phyloP scores from a whole-genome alignment of 1,140 invertebrate species.

The Drosophila orosa region DNA sequence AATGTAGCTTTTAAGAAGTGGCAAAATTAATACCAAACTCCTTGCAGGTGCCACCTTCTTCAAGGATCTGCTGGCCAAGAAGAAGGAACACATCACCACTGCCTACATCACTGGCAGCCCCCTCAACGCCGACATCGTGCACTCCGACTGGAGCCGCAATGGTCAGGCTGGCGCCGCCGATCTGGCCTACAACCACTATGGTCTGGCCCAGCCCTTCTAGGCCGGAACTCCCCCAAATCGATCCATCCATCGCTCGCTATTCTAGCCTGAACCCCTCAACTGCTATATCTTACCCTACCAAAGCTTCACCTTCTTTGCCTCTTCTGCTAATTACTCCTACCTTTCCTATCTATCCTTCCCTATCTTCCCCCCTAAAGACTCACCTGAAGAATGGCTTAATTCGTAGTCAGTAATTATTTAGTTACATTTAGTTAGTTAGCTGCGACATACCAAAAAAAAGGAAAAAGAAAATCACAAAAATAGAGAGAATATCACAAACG shows the following conservation, averaged over 20 bases:
- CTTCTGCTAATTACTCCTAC: constrained; percentile 2
- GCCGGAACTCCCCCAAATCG: constrained; percentile 10
- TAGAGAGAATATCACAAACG: constrained; percentile 33
- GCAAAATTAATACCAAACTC: constrained; percentile 19
- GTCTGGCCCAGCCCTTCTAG: constrained; percentile 82
- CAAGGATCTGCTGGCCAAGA: constrained; percentile 83
- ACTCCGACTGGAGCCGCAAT: constrained; percentile 84
- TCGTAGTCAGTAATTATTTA: constrained; percentile 82
- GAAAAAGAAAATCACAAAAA: constrained; percentile 41
- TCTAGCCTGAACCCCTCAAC: constrained; percentile 25
- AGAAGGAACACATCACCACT: constrained; percentile 84
- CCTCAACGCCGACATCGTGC: constrained; percentile 83
- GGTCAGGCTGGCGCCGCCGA: constrained; percentile 79
- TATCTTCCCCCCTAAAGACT: constrained; percentile 45
- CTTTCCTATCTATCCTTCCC: background rate
- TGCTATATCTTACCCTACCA: constrained; percentile 38
- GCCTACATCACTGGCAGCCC: constrained; percentile 84
- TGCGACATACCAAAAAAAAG: constrained; percentile 78
- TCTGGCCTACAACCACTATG: constrained; percentile 83
- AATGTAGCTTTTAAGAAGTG: background rate
- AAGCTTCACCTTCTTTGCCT: constrained; percentile 29
- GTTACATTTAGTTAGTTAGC: constrained; percentile 80
- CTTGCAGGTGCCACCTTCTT: constrained; percentile 80
- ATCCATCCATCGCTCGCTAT: constrained; percentile 31
- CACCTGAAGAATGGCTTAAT: constrained; percentile 72